These are phyloP conservation scores for Andrena hattorfiana DNA, from an alignment of 2,888 invertebrate genomes.

Conservation along the genomic window DNA sequence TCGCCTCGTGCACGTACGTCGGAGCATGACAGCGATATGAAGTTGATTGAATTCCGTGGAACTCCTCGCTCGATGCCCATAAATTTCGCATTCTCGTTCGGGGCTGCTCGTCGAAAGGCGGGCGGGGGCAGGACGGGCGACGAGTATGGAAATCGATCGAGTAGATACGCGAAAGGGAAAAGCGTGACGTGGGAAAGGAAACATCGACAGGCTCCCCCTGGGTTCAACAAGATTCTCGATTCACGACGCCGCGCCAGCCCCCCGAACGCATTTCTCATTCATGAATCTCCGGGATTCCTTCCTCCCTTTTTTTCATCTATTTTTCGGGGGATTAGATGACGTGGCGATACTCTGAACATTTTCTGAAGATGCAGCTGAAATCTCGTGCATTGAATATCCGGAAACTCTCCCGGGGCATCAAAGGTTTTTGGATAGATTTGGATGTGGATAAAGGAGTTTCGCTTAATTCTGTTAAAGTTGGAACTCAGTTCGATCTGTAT, in stretches of 20 bases:
- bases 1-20: conserved; percentile 2
- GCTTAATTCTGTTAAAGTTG: too few species aligned
- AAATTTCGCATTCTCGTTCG: conserved; percentile 60
- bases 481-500: too few species aligned
- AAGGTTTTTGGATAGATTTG: background rate
- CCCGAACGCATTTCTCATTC: conserved; percentile 17
- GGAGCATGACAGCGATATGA: conserved; percentile 41
- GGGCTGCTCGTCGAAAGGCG: conserved; percentile 2
- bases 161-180: conserved; percentile 52
- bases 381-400: background rate
- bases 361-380: background rate
- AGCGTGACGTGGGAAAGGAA: conserved; percentile 59
- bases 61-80: conserved; percentile 41
- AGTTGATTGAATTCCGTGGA: conserved; percentile 65
- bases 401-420: too few species aligned
- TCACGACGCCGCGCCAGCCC: background rate
- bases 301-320: background rate
- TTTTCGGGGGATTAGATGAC: background rate
- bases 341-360: background rate
- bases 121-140: background rate
- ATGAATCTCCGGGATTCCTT: conserved; percentile 7
- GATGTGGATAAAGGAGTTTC: too few species aligned
- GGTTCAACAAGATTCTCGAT: conserved; percentile 23
- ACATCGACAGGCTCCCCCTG: conserved; percentile 27
- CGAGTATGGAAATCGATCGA: conserved; percentile 61